These are phyloP conservation scores for Papilio gigon DNA, from an alignment of 2,888 invertebrate genomes.

Conservation along the genomic window DNA sequence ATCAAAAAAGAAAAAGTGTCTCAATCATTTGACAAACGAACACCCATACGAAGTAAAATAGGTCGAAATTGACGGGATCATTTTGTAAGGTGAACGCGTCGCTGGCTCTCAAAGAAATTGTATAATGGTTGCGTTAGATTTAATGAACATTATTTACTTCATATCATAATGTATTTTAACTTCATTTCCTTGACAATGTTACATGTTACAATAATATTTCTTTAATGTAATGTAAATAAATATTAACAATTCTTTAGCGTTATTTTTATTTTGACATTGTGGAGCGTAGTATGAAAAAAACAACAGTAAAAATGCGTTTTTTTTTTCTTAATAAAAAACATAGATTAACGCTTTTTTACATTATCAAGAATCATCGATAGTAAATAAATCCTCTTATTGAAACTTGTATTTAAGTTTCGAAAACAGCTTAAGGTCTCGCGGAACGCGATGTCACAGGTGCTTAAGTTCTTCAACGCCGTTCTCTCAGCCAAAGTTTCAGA, in stretches of 20 bases:
- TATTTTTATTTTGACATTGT: too few relatives aligned
- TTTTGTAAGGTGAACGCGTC: constrained; percentile 31
- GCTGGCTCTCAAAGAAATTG: constrained; percentile 24
- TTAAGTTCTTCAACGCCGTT: constrained; percentile 21
- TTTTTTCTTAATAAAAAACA: too few relatives aligned
- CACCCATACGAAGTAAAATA: constrained; percentile 22
- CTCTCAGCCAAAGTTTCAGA: constrained; percentile 4
- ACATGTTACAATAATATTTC: neutral
- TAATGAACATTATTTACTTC: constrained; percentile 10
- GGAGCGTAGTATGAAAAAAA: neutral
- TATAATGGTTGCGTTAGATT: constrained; percentile 14
- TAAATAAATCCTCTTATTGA: constrained; percentile 32
- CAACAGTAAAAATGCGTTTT: neutral
- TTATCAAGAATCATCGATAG: constrained; percentile 23
- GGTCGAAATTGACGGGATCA: constrained; percentile 22
- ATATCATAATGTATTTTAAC: neutral
- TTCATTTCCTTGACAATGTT: constrained; percentile 1
- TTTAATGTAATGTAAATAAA: neutral
- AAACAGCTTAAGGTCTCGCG: constrained; percentile 26
- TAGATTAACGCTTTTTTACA: neutral
- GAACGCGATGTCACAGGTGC: constrained; percentile 21
- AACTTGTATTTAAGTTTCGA: constrained; percentile 25
- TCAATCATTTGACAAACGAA: constrained; percentile 22
- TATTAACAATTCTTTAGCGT: neutral
- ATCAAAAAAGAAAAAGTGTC: constrained; percentile 24